Base-by-base conservation (phyloP, 2,797 vertebrate species). In the Gambelia wislizenii region DNA sequence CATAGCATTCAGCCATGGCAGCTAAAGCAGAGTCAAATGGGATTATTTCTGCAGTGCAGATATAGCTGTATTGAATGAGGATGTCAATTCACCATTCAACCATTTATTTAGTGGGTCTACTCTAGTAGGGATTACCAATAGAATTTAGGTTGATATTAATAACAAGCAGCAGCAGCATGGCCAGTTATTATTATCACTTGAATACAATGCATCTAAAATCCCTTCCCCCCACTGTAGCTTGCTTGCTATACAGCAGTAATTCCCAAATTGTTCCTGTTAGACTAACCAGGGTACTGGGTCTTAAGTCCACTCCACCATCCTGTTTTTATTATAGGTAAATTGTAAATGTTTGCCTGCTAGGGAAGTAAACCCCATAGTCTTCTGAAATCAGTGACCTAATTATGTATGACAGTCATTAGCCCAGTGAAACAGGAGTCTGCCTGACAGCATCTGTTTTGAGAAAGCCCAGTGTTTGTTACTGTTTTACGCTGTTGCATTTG, bases 301-400 rank as follows among this genome's bases (percentile, higher is more conserved):
- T 84, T 92, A 74, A 92, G 89, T 79, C 42, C 89, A 90, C 93
- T 88, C 20, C 16, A 39, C 59, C 52, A 12, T 30, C 12, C 20
- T 44, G 18, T 84, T 92, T 92, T 83, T 78, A 54, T 85, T 93
- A 69, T 78, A 72, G 87, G n/a, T n/a, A n/a, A n/a, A 89, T 92
- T 87, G 86, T 91, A 36, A 64, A 83, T 85, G 52, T 94, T 91
- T 95, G 91, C 88, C 93, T 93, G 72, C 5, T 33, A 94, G 90
- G 25, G 81, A 0, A 83, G 88, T 85, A 94, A 93, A 88, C 87
- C 90, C 92, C 85, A 90, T 92, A 94, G 93, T 87, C 80, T 89
- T 94, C 81, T 90, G 93, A 86, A 95, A 95, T 87, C 88, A 13
- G 85, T 95, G 95, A 95, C 92, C 2, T 95, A 93, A 96, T 95